Conservation (phyloP, 2,888 invertebrate genomes). For the Xanthostigma xanthostigma region DNA sequence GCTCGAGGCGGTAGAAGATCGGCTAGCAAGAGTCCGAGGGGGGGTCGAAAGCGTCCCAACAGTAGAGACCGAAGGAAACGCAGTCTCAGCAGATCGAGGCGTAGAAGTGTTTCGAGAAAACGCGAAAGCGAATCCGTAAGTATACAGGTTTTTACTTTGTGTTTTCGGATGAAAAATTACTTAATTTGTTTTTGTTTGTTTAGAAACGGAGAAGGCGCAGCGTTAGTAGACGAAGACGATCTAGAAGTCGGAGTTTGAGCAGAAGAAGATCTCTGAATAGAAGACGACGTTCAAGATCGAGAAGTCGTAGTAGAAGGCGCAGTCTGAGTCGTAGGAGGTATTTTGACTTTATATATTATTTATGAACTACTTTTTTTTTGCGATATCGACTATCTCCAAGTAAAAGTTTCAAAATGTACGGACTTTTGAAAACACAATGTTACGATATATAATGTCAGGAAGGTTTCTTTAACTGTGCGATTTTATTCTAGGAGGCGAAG, state of each 20-base stretch:
- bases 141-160: slow-evolving; percentile 1
- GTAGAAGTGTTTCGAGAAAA: slow-evolving; percentile 3
- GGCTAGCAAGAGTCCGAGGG: slow-evolving; percentile 17
- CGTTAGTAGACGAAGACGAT: slow-evolving; percentile 21
- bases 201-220: slow-evolving; percentile 25
- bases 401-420: background rate
- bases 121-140: too few relatives aligned
- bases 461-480: background rate
- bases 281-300: slow-evolving; percentile 28
- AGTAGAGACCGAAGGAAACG: slow-evolving; percentile 24
- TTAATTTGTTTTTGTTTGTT: slow-evolving; percentile 19
- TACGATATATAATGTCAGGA: background rate
- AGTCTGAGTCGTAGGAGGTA: slow-evolving; percentile 26
- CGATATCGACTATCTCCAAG: background rate
- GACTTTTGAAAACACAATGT: too few relatives aligned
- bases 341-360: background rate
- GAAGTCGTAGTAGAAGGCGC: slow-evolving; percentile 21
- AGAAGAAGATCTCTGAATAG: slow-evolving; percentile 21
- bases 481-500: slow-evolving; percentile 5
- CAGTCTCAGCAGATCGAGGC: background rate
- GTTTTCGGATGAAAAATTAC: background rate
- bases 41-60: slow-evolving; percentile 33
- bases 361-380: slow-evolving; percentile 1
- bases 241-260: slow-evolving; percentile 18
- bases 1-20: slow-evolving; percentile 18